phyloP scores from a whole-genome alignment of 2,113 vertebrate genomes.

The Forbesichthys agassizii region DNA sequence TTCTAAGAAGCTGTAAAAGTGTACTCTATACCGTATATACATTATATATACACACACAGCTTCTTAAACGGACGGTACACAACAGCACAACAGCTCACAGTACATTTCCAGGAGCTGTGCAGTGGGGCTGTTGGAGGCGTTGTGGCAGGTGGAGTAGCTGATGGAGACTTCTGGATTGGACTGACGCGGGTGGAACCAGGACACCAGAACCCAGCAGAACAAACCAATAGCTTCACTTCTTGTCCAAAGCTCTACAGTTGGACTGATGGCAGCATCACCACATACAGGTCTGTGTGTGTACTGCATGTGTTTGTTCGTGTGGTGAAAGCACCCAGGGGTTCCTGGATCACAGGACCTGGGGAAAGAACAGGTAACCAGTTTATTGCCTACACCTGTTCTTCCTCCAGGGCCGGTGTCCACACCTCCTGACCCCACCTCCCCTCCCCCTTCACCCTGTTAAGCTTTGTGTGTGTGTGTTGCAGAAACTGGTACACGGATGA shows the following conservation, averaged over 20 bases:
- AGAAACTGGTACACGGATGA: conserved; percentile 98
- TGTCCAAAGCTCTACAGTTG: conserved; percentile 90
- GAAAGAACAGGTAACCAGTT: too few relatives aligned
- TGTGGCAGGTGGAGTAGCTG: conserved; percentile 74
- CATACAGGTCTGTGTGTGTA: conserved; percentile 80
- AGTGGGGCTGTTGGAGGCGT: conserved; percentile 62
- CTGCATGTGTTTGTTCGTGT: conserved; percentile 52
- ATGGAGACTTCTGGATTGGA: conserved; percentile 98
- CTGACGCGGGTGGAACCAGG: conserved; percentile 81
- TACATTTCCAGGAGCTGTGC: conserved; percentile 75
- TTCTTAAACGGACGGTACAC: not conserved
- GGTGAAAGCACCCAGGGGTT: too few relatives aligned
- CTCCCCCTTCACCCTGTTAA: too few relatives aligned
- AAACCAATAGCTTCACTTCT: conserved; percentile 64
- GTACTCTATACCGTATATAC: too few relatives aligned
- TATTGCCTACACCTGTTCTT: too few relatives aligned
- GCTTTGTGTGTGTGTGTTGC: conserved; percentile 52
- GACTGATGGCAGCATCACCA: conserved; percentile 84
- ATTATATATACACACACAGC: too few relatives aligned
- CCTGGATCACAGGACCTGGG: too few relatives aligned
- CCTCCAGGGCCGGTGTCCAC: too few relatives aligned
- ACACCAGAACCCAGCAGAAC: conserved; percentile 59
- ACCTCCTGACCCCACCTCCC: too few relatives aligned
- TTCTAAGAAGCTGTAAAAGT: too few relatives aligned
- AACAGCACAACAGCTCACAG: not conserved